Percentiles rank a stretch among this genome's conserved stretches.
These are phyloP conservation scores for Phortica okadai DNA, from an alignment of 2,888 invertebrate genomes.

Conservation along the genomic window DNA sequence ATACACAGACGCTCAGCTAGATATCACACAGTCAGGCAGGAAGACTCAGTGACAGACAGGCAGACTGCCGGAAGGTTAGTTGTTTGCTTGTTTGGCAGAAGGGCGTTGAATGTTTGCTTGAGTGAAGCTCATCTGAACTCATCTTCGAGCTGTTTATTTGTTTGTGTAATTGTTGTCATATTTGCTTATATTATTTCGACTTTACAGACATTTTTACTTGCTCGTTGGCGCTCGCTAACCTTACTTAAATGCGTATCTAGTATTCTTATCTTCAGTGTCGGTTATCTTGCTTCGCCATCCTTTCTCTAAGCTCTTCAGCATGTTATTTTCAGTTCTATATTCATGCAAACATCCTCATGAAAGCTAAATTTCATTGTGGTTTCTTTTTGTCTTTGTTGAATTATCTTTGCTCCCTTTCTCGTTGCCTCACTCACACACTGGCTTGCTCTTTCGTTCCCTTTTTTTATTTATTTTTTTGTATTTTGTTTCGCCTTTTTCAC, in stretches of 20 bases:
- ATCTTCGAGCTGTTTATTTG: not conserved
- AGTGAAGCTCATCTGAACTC: no score
- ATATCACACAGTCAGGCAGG: not conserved
- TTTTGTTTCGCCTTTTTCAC: conserved; percentile 44
- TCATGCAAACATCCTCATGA: not conserved
- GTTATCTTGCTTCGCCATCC: not conserved
- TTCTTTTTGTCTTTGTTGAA: conserved; percentile 18
- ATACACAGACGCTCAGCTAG: not conserved
- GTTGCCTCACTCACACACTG: not conserved
- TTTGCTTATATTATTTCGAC: not conserved
- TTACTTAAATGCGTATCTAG: no score
- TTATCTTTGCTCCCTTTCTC: not conserved
- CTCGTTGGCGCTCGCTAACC: no score
- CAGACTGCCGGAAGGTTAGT: not conserved
- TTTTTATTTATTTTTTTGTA: conserved; percentile 49
- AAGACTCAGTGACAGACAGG: not conserved
- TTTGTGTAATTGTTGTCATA: not conserved
- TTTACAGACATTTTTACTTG: no score
- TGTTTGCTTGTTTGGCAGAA: not conserved
- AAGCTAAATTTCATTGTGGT: conserved; percentile 31
- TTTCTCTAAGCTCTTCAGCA: not conserved
- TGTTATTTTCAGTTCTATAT: not conserved
- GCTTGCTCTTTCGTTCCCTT: conserved; percentile 19
- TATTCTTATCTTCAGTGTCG: not conserved
- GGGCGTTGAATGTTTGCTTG: no score